A percentile compares a stretch with the other conserved stretches of the same genome.
These are phyloP conservation scores for Xenopus borealis DNA, from an alignment of 2,113 vertebrate species.

Conservation along the genomic window DNA sequence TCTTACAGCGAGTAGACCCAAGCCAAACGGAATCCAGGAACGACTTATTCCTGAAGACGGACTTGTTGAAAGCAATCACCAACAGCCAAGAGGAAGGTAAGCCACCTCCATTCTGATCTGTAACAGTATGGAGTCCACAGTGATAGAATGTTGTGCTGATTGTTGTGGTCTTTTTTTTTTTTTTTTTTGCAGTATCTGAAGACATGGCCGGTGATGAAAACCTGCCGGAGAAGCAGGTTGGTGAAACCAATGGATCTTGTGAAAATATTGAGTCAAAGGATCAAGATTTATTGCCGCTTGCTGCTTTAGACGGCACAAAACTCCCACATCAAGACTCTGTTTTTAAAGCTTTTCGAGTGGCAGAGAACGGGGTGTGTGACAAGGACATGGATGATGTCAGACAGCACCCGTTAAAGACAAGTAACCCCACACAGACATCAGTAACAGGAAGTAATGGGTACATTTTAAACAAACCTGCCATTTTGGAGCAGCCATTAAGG, in stretches of 20 bases:
- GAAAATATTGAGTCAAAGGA: conserved; percentile 63
- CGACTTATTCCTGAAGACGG: conserved; percentile 66
- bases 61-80: conserved; percentile 67
- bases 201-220: conserved; percentile 74
- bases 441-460: conserved; percentile 80
- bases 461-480: conserved; percentile 65
- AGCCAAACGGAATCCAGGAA: conserved; percentile 65
- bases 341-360: conserved; percentile 58
- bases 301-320: conserved; percentile 62
- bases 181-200: conserved; percentile 44
- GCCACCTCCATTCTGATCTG: conserved; percentile 13
- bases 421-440: conserved; percentile 72
- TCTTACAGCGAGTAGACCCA: conserved; percentile 55
- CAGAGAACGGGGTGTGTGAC: conserved; percentile 82
- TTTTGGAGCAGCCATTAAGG: conserved; percentile 68
- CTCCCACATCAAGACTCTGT: conserved; percentile 62
- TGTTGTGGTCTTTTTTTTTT: background rate
- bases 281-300: conserved; percentile 55
- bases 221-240: conserved; percentile 63
- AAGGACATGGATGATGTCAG: conserved; percentile 54
- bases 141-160: background rate
- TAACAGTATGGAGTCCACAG: background rate
- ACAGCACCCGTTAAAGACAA: conserved; percentile 59
- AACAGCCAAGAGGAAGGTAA: conserved; percentile 71
- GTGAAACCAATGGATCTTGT: conserved; percentile 75